These are phyloP conservation scores for Alloscopus bannaensis DNA, from an alignment of 2,888 invertebrate species.

Conservation along the genomic window DNA sequence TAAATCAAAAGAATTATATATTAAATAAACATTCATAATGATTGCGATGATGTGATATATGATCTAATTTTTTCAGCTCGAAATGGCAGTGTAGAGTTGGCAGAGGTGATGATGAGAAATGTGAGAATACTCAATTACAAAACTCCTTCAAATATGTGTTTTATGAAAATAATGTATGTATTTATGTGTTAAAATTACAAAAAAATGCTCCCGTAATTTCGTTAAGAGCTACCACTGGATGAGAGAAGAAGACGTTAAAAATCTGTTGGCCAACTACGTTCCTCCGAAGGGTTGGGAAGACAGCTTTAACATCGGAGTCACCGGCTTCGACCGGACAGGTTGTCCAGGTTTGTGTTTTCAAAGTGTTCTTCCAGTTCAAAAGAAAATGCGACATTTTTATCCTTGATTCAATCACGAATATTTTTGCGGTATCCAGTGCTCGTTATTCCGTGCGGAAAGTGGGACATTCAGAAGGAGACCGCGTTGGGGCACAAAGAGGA, in stretches of 20 bases:
- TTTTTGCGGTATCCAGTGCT: conserved; percentile 8
- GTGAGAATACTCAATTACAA: conserved; percentile 15
- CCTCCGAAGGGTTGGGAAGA: conserved; percentile 37
- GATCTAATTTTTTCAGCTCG: conserved; percentile 49
- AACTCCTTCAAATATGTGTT: too few relatives aligned
- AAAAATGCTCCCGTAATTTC: too few relatives aligned
- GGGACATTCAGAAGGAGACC: conserved; percentile 62
- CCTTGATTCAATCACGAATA: background rate
- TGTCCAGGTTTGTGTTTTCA: conserved; percentile 34
- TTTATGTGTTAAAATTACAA: too few relatives aligned
- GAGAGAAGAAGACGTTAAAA: conserved; percentile 30
- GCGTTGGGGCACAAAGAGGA: conserved; percentile 56
- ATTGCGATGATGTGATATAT: too few relatives aligned
- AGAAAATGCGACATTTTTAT: background rate
- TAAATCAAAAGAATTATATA: too few relatives aligned
- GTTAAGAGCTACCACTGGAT: conserved; percentile 54
- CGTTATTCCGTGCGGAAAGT: conserved; percentile 35
- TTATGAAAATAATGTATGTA: too few relatives aligned
- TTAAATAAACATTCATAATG: too few relatives aligned
- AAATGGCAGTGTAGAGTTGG: conserved; percentile 41
- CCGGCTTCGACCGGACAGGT: conserved; percentile 41
- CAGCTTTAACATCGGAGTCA: conserved; percentile 29
- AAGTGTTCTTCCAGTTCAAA: too few relatives aligned
- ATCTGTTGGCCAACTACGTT: conserved; percentile 23
- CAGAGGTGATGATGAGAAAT: conserved; percentile 56